Conservation (phyloP, 2,113 vertebrate species). For the Pelmatolapia mariae region DNA sequence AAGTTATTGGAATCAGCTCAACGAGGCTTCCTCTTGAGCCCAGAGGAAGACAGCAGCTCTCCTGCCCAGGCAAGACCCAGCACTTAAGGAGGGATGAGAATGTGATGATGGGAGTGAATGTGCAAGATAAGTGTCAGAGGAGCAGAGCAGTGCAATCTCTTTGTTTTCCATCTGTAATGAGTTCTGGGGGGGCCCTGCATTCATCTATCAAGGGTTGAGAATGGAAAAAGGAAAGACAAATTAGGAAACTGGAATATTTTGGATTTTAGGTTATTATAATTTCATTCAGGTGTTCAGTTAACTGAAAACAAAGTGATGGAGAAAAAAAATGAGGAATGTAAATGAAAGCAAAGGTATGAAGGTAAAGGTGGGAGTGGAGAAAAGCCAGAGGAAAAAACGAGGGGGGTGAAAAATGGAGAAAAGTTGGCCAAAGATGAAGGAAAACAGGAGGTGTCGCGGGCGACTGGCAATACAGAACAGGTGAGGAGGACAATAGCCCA, state of each 20-base stretch:
- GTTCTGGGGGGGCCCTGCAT: not conserved
- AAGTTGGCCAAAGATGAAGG: conserved; percentile 43
- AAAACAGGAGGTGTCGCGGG: not conserved
- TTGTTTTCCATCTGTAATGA: conserved; percentile 35
- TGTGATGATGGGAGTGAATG: conserved; percentile 5
- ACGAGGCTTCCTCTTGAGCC: conserved; percentile 13
- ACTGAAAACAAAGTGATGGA: not conserved
- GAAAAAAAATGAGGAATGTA: not conserved
- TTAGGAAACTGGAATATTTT: not conserved
- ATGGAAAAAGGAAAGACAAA: not conserved
- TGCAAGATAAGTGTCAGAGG: not conserved
- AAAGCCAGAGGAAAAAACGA: not conserved
- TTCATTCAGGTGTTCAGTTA: not conserved
- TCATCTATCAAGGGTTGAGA: not conserved
- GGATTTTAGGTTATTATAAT: not conserved
- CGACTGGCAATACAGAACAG: conserved; percentile 41
- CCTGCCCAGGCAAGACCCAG: conserved; percentile 18
- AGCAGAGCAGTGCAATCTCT: not conserved
- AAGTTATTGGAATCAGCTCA: conserved; percentile 17
- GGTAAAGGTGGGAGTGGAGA: not conserved
- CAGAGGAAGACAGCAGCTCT: conserved; percentile 6
- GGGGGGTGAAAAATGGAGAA: not conserved
- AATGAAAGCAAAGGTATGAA: not conserved
- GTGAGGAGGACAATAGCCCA: conserved; percentile 52
- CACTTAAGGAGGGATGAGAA: not conserved